Base-by-base conservation (phyloP, 1,140 invertebrate species). In the Drosophila pandora region DNA sequence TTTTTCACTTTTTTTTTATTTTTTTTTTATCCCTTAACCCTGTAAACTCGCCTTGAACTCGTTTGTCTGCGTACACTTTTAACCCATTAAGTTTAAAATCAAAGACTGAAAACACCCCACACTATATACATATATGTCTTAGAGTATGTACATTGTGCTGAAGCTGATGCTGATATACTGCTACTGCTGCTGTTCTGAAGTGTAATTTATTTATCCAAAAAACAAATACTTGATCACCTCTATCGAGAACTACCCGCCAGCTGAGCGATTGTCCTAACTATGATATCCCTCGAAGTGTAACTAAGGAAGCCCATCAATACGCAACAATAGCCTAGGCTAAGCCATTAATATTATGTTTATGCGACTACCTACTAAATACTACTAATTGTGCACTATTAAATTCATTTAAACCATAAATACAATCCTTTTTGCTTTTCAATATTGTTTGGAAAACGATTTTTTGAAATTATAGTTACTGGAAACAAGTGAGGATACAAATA, bases 331-430 rank as follows among this genome's bases (percentile, higher is more conserved):
- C 41, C 57, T 69, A 69, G 43, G 17, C 12, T 57, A 48, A 58
- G 76, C 61, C 65, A 75, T 70, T 83, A 83, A 82, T 75, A 45
- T 75, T 47, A 79, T 59, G 60, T 82, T 65, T 61, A 74, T 69
- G 62, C 62, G 70, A 75, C 68, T 83, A 82, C 57, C 63, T 75
- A 83, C 79, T 79, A 83, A 82, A 83, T 79, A 83, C 45, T 83
- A 81, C 79, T 79, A 79, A 83, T 82, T 82, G 79, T 79, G 80
- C 79, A 83, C 79, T 82, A 82, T 83, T 83, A 79, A 82, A 82
- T 82, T 57, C 69, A 82, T 79, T 82, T 83, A 34, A 69, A 74
- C 41, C 65, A 80, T 41, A 57, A 58, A 54, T 0, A 0, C 13
- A 1, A 1, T 7, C 2, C 1, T 32, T 37, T 37, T n/a, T 3